These are phyloP conservation scores for Montipora cactus DNA, from an alignment of 64 coral and sea anemone species.

Conservation along the genomic window DNA sequence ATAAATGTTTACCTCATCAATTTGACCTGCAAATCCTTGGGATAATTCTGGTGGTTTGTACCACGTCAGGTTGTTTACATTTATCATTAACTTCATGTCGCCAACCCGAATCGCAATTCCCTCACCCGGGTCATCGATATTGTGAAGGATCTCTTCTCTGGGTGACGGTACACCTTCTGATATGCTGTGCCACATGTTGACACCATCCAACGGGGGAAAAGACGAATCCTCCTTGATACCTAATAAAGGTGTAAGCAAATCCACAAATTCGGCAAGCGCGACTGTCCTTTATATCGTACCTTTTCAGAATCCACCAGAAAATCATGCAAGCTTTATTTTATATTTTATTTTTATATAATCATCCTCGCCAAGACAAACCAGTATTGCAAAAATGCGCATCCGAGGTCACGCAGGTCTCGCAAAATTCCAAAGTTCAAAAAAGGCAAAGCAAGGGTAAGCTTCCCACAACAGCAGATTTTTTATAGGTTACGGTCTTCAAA, in stretches of 20 bases:
- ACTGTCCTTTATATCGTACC: too few relatives aligned
- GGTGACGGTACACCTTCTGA: slow-evolving; percentile 69
- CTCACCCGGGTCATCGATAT: slow-evolving; percentile 72
- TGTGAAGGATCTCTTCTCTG: slow-evolving; percentile 87
- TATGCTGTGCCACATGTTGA: slow-evolving; percentile 82
- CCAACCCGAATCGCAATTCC: slow-evolving; percentile 77
- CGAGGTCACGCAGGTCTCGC: too few relatives aligned
- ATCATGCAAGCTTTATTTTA: too few relatives aligned
- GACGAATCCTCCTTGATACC: neutral
- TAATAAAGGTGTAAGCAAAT: neutral
- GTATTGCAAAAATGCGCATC: too few relatives aligned
- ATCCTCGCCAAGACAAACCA: too few relatives aligned
- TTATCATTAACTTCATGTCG: slow-evolving; percentile 79
- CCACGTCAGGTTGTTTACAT: slow-evolving; percentile 77
- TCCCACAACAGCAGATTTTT: too few relatives aligned
- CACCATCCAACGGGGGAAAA: slow-evolving; percentile 69
- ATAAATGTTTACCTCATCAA: neutral
- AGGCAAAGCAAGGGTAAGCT: too few relatives aligned
- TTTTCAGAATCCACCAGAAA: too few relatives aligned
- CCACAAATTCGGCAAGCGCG: too few relatives aligned
- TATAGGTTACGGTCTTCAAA: too few relatives aligned
- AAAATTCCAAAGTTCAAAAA: too few relatives aligned
- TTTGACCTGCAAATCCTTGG: neutral
- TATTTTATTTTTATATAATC: too few relatives aligned
- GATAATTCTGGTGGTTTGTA: slow-evolving; percentile 81